Evolutionary conservation across 2,888 invertebrate species (phyloP), one percentile per base, ranked within the genome.

Genomic region (Drosophila kanekoi): DNA sequence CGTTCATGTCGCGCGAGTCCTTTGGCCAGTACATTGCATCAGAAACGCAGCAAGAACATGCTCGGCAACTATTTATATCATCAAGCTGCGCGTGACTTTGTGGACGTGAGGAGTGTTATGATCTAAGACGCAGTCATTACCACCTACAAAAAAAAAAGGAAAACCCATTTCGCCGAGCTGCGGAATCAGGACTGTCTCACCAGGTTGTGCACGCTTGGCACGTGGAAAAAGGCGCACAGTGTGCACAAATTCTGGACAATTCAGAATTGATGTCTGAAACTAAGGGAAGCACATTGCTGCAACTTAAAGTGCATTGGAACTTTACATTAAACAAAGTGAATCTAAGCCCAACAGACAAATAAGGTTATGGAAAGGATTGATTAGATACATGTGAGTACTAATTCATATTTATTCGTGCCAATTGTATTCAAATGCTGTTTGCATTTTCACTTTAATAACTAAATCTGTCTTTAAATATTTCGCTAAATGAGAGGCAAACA

Each of bases 401-500:
- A 6, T 6, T 28, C 8, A 8, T 28, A 28, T 28, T 28, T 28
- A 28, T 28, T 8, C 23, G 8, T 28, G 8, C 23, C 23, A 28
- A 2, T 23, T 28, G 5, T 23, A 5, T 23, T 23, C 23, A 5
- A 28, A 28, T 8, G 23, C 6, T 6, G 8, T 28, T 28, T 2
- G 8, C 28, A 28, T 6, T 3, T 5, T 1, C 10, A n/a, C 2
- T 23, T 56, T n/a, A 37, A 20, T 20, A 28, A 9, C 14, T 9
- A 23, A 8, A 3, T 20, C 1, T 28, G 10, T 35, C 13, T 37
- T 44, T 43, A 1, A 0, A 3, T 43, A 41, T 32, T 54, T 41
- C 6, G 9, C 14, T 14, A 38, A 32, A 45, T 54, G 63, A 60
- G 54, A 61, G 52, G 38, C 47, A 63, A 58, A 77, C 43, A 23